Evolutionary conservation across 2,888 invertebrate genomes (phyloP).

Genomic region (Drosophila helvetica): DNA sequence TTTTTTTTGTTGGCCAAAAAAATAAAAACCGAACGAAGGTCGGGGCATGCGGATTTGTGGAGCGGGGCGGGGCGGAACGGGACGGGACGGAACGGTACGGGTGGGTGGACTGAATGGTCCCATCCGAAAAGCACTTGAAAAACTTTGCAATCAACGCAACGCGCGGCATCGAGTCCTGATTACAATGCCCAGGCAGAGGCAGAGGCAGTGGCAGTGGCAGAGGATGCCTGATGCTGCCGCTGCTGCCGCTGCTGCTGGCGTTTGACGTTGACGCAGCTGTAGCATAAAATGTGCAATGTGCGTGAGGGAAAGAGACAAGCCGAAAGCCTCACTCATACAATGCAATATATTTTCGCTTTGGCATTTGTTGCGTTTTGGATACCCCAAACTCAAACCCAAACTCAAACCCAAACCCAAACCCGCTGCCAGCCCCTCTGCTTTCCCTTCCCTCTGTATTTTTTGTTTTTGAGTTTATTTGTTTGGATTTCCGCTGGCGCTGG

Average conservation of each 20-base stretch:
- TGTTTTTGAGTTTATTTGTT: slow-evolving; percentile 37
- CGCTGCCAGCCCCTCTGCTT: background rate
- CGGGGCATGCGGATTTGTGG: background rate
- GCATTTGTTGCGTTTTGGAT: slow-evolving; percentile 69
- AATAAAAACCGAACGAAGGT: slow-evolving; percentile 18
- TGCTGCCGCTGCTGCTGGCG: no score
- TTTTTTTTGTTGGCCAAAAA: slow-evolving; percentile 8
- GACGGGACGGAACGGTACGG: no score
- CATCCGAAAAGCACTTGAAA: slow-evolving; percentile 68
- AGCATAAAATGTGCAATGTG: slow-evolving; percentile 72
- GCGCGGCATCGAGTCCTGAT: slow-evolving; percentile 60
- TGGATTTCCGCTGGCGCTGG: slow-evolving; percentile 33
- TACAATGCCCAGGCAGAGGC: slow-evolving; percentile 59
- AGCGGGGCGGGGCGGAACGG: background rate
- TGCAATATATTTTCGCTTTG: slow-evolving; percentile 65
- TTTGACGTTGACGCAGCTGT: slow-evolving; percentile 27
- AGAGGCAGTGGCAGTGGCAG: slow-evolving; percentile 21
- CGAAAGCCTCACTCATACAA: slow-evolving; percentile 30
- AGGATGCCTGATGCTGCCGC: slow-evolving; percentile 15
- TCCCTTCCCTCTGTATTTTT: background rate
- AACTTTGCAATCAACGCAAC: slow-evolving; percentile 75
- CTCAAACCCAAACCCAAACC: slow-evolving; percentile 39
- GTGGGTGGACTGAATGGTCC: slow-evolving; percentile 1
- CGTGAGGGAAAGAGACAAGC: slow-evolving; percentile 53
- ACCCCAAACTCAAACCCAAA: slow-evolving; percentile 31